These are phyloP conservation scores for Stenichneumon culpator DNA, from an alignment of 2,888 invertebrate species.

Conservation along the genomic window DNA sequence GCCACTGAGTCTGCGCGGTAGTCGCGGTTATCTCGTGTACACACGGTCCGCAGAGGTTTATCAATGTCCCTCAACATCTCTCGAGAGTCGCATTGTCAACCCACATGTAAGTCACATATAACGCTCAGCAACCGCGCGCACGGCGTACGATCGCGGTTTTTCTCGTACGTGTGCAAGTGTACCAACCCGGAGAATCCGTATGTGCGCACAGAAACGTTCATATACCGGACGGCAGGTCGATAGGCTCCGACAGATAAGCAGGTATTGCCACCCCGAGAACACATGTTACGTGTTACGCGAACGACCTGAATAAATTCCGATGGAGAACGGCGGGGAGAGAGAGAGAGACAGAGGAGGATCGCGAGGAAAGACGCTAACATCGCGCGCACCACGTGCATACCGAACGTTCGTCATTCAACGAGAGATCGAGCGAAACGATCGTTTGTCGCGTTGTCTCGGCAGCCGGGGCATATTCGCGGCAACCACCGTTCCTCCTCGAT, in stretches of 20 bases:
- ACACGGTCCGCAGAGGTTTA: constrained; percentile 61
- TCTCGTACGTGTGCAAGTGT: constrained; percentile 26
- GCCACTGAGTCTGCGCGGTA: constrained; percentile 16
- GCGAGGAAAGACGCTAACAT: constrained; percentile 12
- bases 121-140: constrained; percentile 31
- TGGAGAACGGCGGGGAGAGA: not conserved
- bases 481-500: not conserved
- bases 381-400: constrained; percentile 65
- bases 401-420: constrained; percentile 64
- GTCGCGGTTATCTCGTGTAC: constrained; percentile 51
- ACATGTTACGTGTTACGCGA: constrained; percentile 59
- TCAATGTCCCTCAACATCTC: constrained; percentile 69
- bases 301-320: constrained; percentile 57
- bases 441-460: not conserved
- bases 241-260: constrained; percentile 66
- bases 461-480: not conserved
- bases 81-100: constrained; percentile 63
- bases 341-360: not conserved
- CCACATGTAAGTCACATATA: constrained; percentile 43
- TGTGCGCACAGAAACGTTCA: constrained; percentile 19
- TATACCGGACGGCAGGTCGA: constrained; percentile 56
- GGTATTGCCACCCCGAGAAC: constrained; percentile 65
- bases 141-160: constrained; percentile 8
- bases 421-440: constrained; percentile 14
- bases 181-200: not conserved